Evolutionary conservation across 2,888 invertebrate species (phyloP), one percentile per base, ranked within the genome.

Genomic region (Drosophila sordidula): DNA sequence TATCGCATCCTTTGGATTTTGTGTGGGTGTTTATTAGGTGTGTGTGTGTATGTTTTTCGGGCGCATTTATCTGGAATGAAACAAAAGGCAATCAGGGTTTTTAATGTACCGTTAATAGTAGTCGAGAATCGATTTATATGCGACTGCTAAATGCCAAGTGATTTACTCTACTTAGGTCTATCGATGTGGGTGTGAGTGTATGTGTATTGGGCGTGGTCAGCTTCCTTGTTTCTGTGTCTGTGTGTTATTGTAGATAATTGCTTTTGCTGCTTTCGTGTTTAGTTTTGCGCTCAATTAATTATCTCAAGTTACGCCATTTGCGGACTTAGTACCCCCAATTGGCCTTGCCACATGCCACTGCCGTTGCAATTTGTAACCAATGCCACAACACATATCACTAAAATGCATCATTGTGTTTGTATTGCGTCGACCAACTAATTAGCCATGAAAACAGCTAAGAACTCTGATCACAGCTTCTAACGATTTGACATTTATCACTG

Each of bases 271-370:
- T 85, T 50, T 86, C 78, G 70, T 83, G 89, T 88, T 86, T 80
- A 71, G 84, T 68, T 87, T 84, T 70, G 81, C 76, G 79, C 85
- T 87, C 84, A 89, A 85, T 85, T 85, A 89, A 85, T 85, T 89
- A 89, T 87, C 84, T 81, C 72, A 87, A 85, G 81, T 81, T 83
- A 46, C 64, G 71, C 83, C 88, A 82, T 87, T 87, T 85, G 63
- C 64, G 80, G 69, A 82, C 79, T 85, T 81, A 79, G 55, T 72
- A 65, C 55, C 39, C 63, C 67, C 55, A 67, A 69, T 81, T 65
- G 82, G 85, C 64, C 70, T 46, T 44, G 78, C 75, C 78, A 78
- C 64, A 68, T 69, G 59, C 62, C 62, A 51, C 46, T 52, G 41
- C 42, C 49, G 39, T n/a, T 75, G 61, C 87, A 70, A 85, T 85